A percentile compares a stretch with the other conserved stretches of the same genome.
Conservation (phyloP, 2,113 vertebrate species). For the Puma concolor region DNA sequence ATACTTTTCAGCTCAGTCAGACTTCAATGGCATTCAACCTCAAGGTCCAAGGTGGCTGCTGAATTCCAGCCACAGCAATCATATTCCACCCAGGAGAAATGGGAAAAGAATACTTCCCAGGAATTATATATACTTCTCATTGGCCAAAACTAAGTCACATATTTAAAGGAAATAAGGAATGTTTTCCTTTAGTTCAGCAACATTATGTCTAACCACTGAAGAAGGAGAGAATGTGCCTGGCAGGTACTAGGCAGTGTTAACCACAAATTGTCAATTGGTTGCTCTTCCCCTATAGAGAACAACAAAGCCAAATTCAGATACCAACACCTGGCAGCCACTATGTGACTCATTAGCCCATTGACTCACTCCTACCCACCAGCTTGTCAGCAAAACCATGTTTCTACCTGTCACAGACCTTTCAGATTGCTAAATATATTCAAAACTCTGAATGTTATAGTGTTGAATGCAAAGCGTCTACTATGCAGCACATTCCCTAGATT, state of each 20-base stretch:
- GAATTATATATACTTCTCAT: background rate
- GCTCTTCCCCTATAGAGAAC: background rate
- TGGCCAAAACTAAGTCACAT: background rate
- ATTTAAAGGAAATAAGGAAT: slow-evolving; percentile 19
- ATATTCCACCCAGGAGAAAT: background rate
- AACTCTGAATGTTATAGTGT: background rate
- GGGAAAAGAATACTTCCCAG: background rate
- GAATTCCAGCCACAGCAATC: background rate
- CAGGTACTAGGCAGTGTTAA: background rate
- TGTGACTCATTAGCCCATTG: background rate
- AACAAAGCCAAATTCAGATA: background rate
- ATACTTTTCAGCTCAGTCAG: background rate
- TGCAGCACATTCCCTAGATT: background rate
- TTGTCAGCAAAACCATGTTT: background rate
- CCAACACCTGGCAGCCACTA: background rate
- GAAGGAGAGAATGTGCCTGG: background rate
- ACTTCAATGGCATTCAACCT: background rate
- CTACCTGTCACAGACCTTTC: background rate
- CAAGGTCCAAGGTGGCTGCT: background rate
- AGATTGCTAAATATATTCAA: slow-evolving; percentile 4
- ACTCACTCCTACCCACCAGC: background rate
- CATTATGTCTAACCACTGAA: background rate
- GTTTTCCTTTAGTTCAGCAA: background rate
- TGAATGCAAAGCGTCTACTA: background rate
- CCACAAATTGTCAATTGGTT: background rate